Evolutionary conservation across 2,113 vertebrate species (phyloP), one percentile per base, ranked within the genome.

Genomic region (Epinephelus lanceolatus): DNA sequence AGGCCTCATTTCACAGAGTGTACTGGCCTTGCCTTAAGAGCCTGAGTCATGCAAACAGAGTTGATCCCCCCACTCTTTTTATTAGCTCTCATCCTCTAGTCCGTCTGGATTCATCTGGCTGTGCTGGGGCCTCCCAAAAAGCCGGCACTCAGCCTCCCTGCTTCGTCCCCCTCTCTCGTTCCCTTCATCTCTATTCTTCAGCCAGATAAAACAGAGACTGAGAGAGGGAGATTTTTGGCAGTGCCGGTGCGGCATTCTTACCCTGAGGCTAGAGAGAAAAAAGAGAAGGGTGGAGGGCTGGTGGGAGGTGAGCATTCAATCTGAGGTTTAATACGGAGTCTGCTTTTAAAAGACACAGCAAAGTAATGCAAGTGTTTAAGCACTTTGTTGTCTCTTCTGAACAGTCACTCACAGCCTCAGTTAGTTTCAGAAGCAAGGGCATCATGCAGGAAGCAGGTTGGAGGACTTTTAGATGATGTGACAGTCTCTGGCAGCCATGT

Each of bases 81-180:
- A 84, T 85, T 85, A 86, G 56, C 72, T 83, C 49, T 85, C 76
- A 78, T 87, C 84, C 47, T 73, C 37, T 30, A 42, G 83, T 77
- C 27, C 5, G 23, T 21, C 63, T 68, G 80, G 61, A 88, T 88
- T 82, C 83, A 83, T 86, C 56, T 76, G 71, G 70, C 73, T 37
- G 57, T 25, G 60, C 40, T 4, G 3, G 6, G 53, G 63, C 77
- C 69, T 71, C 37, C 76, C 55, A 42, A 72, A 84, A 84, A 78
- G 4, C 25, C 25, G 2, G 9, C 30, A 4, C 70, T 30, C 23
- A 9, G 4, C 47, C 9, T 37, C 15, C 33, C 69, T 23, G 5
- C 19, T 4, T 4, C 49, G 0, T 6, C 15, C 14, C 42, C 17
- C 37, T 30, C 52, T 66, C 49, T 42, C 55, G n/a, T 25, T 53